Evolutionary conservation across 2,888 invertebrate species (phyloP).

Genomic region (Apomyelois bistriatella): DNA sequence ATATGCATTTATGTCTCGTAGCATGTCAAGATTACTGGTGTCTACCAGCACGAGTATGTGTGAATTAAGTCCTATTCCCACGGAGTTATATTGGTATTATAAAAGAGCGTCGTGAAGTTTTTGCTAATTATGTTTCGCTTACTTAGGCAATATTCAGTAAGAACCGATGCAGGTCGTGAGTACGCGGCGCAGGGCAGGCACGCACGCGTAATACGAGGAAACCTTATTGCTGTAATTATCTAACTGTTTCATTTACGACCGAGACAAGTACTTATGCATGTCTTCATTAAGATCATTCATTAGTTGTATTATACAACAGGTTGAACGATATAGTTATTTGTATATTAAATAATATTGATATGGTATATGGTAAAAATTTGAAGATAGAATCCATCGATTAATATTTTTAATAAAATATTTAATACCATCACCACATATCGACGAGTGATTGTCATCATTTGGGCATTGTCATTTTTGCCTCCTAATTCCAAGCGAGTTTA

Average conservation of each 20-base stretch:
- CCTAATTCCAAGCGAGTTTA: too few species aligned
- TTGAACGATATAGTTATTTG: too few species aligned
- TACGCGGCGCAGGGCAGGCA: slow-evolving; percentile 22
- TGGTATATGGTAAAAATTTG: too few species aligned
- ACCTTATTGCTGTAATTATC: slow-evolving; percentile 54
- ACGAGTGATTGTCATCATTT: too few species aligned
- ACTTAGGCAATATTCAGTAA: slow-evolving; percentile 41
- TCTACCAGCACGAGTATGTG: background rate
- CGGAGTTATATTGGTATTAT: background rate
- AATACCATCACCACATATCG: too few species aligned
- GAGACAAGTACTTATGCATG: background rate
- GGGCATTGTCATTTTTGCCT: too few species aligned
- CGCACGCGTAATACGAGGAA: slow-evolving; percentile 63
- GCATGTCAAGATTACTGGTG: slow-evolving; percentile 29
- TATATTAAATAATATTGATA: too few species aligned
- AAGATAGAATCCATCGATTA: too few species aligned
- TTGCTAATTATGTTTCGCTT: slow-evolving; percentile 27
- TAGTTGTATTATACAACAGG: background rate
- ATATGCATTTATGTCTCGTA: slow-evolving; percentile 20
- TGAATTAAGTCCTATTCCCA: slow-evolving; percentile 12
- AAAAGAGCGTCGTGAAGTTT: slow-evolving; percentile 6
- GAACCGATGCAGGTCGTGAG: slow-evolving; percentile 30
- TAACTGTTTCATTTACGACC: slow-evolving; percentile 36
- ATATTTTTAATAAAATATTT: too few species aligned
- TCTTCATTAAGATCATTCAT: background rate